Evolutionary conservation across 1,140 invertebrate genomes (phyloP).

Genomic region (Drosophila azteca): DNA sequence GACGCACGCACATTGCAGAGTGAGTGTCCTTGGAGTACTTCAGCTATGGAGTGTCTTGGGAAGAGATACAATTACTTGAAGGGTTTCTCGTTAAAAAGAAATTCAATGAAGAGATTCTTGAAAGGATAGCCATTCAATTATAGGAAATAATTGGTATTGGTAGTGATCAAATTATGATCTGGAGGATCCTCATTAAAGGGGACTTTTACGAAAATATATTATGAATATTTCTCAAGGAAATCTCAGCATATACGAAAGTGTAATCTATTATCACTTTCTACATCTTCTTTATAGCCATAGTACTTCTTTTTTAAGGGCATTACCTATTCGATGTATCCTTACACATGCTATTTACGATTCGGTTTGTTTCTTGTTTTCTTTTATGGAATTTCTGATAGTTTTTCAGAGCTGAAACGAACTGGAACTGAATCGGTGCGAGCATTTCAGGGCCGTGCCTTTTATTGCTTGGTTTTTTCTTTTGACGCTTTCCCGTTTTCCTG

Average conservation of each 20-base stretch:
- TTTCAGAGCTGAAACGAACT: conserved; percentile 61
- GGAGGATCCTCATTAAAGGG: too few relatives aligned
- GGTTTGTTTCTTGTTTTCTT: conserved; percentile 25
- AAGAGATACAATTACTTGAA: conserved; percentile 26
- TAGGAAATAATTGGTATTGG: not conserved
- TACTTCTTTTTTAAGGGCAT: conserved; percentile 15
- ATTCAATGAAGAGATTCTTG: too few relatives aligned
- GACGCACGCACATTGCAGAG: conserved; percentile 51
- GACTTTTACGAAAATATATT: too few relatives aligned
- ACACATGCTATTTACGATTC: conserved; percentile 28
- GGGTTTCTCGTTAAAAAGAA: conserved; percentile 9
- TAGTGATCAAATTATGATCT: too few relatives aligned
- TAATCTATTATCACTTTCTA: too few relatives aligned
- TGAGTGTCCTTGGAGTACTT: conserved; percentile 36
- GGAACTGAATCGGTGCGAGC: conserved; percentile 13
- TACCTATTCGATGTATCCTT: conserved; percentile 7
- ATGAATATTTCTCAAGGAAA: too few relatives aligned
- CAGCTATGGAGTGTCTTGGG: conserved; percentile 24
- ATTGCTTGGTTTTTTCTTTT: conserved; percentile 57
- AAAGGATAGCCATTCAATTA: not conserved
- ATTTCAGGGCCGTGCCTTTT: conserved; percentile 70
- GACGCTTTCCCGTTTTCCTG: conserved; percentile 21
- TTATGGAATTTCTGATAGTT: conserved; percentile 62
- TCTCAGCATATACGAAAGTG: too few relatives aligned
- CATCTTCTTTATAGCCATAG: too few relatives aligned